These are phyloP conservation scores for Hyperoplus lanceolatus DNA, from an alignment of 2,797 vertebrate genomes.

Conservation along the genomic window DNA sequence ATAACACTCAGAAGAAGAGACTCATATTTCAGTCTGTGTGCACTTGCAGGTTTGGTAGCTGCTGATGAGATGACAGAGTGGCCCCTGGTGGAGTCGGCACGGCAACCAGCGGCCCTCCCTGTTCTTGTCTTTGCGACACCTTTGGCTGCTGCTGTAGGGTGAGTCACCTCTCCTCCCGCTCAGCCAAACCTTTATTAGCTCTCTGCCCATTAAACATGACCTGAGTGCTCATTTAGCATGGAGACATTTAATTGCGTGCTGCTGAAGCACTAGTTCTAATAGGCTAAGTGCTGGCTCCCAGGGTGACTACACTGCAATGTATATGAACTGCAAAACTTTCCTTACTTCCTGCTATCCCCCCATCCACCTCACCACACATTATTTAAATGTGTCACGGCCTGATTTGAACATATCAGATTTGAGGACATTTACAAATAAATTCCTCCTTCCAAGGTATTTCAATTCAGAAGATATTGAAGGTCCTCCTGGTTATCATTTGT, in stretches of 20 bases:
- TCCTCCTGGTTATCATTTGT: slow-evolving; percentile 11
- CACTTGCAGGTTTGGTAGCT: slow-evolving; percentile 22
- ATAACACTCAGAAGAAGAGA: slow-evolving; percentile 11
- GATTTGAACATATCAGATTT: slow-evolving; percentile 43
- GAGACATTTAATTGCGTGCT: slow-evolving; percentile 81
- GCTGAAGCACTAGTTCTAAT: slow-evolving; percentile 70
- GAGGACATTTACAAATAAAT: slow-evolving; percentile 43
- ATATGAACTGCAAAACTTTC: slow-evolving; percentile 75
- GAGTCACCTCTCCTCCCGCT: slow-evolving; percentile 74
- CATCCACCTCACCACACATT: slow-evolving; percentile 48
- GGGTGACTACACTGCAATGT: slow-evolving; percentile 67
- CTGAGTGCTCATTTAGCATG: slow-evolving; percentile 82
- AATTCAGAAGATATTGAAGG: slow-evolving; percentile 28
- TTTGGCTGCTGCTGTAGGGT: slow-evolving; percentile 58
- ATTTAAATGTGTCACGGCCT: slow-evolving; percentile 66
- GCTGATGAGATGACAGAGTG: slow-evolving; percentile 50
- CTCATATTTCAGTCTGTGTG: slow-evolving; percentile 19
- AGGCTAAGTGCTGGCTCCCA: slow-evolving; percentile 77
- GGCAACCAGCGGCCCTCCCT: slow-evolving; percentile 46
- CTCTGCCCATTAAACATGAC: slow-evolving; percentile 83
- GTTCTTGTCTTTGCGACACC: slow-evolving; percentile 56
- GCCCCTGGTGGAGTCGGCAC: slow-evolving; percentile 56
- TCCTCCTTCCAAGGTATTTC: slow-evolving; percentile 33
- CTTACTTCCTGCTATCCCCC: slow-evolving; percentile 30
- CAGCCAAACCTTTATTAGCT: slow-evolving; percentile 72